Conservation (phyloP, 2,113 vertebrate genomes). For the Sminthopsis crassicaudata region DNA sequence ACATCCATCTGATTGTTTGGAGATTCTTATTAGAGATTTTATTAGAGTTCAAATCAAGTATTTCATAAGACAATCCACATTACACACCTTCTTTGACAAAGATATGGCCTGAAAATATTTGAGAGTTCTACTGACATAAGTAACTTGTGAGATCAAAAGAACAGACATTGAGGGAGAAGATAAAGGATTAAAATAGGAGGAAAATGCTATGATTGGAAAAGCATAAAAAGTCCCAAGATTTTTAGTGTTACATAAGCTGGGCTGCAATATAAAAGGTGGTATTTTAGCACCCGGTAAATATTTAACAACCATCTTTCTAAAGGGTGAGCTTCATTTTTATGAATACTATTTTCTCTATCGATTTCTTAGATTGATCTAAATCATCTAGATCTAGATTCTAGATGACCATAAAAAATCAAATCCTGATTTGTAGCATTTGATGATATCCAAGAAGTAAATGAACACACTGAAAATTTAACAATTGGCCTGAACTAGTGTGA, state of each 20-base stretch:
- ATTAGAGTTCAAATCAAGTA: constrained; percentile 2
- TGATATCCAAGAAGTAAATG: not conserved
- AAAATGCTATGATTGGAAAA: constrained; percentile 1
- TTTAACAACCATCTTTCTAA: not conserved
- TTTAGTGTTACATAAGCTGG: not conserved
- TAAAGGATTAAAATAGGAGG: not conserved
- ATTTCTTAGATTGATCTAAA: not conserved
- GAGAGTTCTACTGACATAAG: not conserved
- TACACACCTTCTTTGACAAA: not conserved
- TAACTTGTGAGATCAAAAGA: not conserved
- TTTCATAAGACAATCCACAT: not conserved
- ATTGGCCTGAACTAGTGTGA: not conserved
- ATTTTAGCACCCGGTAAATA: not conserved
- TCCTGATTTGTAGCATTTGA: not conserved
- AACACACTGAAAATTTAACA: not conserved
- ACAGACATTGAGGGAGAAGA: not conserved
- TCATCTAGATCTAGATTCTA: not conserved
- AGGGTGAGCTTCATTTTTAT: not conserved
- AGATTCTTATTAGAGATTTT: constrained; percentile 10
- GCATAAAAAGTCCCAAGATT: not conserved
- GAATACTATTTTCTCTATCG: not conserved
- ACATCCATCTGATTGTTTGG: not conserved
- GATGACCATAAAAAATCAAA: not conserved
- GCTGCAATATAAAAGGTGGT: not conserved
- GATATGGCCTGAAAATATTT: not conserved